Base-by-base conservation (phyloP, 1,140 invertebrate species). In the Trichonephila inaurata region DNA sequence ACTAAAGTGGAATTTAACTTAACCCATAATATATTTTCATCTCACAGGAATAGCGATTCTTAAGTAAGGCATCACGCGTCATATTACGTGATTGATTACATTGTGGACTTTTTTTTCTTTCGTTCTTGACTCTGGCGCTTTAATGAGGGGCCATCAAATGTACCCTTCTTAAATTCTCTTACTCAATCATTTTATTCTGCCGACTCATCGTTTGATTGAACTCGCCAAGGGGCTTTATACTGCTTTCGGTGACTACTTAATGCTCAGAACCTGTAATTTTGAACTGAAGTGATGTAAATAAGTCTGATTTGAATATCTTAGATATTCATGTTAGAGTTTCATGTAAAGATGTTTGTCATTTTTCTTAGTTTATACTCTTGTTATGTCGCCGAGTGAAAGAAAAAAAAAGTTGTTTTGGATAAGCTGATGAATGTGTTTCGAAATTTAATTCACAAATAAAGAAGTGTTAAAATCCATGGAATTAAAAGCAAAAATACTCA, bases 11-110 rank as follows among this genome's bases (percentile, higher is more conserved):
- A 51, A 51, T 51, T 51, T 10, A 51, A 51, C 51, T 51, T 51
- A 51, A 51, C 51, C 51, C 51, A 51, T 51, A 12, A 51, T 21
- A 64, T 21, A 69, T 69, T 69, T 69, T 24, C n/a, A 33, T 77
- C 28, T 28, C 18, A 19, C 28, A 77, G 72, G 72, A 24, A 28
- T 40, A 33, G 28, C 28, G 28, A 77, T 77, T 33, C 28, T 28
- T 18, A 40, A 77, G 5, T 77, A 33, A 77, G 72, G 40, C 72
- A 21, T 77, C 72, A 77, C 16, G 33, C 33, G 18, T 40, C 28
- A 33, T 28, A 40, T 40, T 28, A 77, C 72, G 33, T 77, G 72
- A 77, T 77, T 28, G 72, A 77, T 77, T 40, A 77, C 33, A 77
- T 77, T 12, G 40, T 77, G 40, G 72, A 77, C 72, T 33, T 77